These are phyloP conservation scores for Numida meleagris DNA, from an alignment of 2,113 vertebrate species.

Conservation along the genomic window DNA sequence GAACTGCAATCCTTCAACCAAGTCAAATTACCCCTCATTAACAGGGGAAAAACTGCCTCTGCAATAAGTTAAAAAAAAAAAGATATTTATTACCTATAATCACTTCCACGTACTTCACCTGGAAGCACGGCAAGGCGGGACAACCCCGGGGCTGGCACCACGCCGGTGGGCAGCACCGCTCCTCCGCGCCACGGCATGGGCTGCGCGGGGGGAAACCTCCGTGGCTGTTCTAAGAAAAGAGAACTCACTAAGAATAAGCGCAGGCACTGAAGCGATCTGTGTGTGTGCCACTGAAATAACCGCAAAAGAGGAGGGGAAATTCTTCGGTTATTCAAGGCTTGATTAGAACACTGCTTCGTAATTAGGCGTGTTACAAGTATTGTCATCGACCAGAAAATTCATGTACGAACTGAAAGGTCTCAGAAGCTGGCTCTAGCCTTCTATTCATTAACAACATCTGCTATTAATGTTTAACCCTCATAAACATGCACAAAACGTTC, in stretches of 20 bases:
- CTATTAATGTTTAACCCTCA: conserved; percentile 69
- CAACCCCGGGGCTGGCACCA: conserved; percentile 37
- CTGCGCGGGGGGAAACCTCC: conserved; percentile 50
- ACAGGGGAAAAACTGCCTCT: conserved; percentile 97
- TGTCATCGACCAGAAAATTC: conserved; percentile 75
- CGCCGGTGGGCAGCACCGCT: not conserved
- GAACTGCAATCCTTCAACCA: conserved; percentile 99
- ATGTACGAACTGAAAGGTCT: conserved; percentile 72
- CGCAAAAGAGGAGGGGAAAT: conserved; percentile 66
- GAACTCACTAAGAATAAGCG: conserved; percentile 54
- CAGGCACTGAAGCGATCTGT: conserved; percentile 61
- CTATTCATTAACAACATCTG: conserved; percentile 75
- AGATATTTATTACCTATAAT: conserved; percentile 98
- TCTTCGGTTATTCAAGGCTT: conserved; percentile 66
- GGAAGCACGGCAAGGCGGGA: conserved; percentile 68
- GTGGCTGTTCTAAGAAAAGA: conserved; percentile 50
- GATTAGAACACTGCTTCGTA: conserved; percentile 73
- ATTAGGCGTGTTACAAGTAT: conserved; percentile 71
- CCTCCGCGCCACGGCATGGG: not conserved
- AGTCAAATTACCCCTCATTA: conserved; percentile 99
- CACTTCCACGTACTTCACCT: conserved; percentile 82
- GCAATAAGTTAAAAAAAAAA: conserved; percentile 93
- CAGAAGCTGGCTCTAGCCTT: conserved; percentile 67
- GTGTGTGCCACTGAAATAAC: conserved; percentile 69
- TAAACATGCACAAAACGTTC: conserved; percentile 61